Evolutionary conservation across 2,113 vertebrate genomes (phyloP).

Genomic region (Scortum barcoo): DNA sequence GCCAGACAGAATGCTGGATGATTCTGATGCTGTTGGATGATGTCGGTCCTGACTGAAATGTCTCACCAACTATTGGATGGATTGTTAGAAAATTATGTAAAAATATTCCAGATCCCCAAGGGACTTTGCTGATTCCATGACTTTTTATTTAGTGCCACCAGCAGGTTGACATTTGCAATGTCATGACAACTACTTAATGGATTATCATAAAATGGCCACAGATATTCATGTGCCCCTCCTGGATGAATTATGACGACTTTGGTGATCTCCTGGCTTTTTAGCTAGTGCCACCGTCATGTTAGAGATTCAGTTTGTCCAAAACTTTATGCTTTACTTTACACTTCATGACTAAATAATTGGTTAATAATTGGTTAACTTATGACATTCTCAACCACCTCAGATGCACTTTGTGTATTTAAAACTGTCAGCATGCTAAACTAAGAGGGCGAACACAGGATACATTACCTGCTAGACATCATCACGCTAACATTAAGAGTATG

Average conservation of each 20-base stretch:
- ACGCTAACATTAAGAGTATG: not conserved
- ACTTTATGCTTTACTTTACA: not conserved
- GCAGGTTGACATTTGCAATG: not conserved
- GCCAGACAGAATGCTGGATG: not conserved
- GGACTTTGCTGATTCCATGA: not conserved
- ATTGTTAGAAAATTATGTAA: not conserved
- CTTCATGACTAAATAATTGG: not conserved
- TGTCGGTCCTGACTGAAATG: not conserved
- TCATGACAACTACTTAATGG: not conserved
- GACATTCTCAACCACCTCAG: not conserved
- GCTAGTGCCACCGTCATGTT: not conserved
- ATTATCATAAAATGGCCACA: not conserved
- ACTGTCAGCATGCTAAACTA: not conserved
- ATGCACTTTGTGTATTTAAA: not conserved
- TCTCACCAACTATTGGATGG: not conserved
- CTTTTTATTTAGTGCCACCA: not conserved
- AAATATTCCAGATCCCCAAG: not conserved
- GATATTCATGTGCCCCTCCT: not conserved
- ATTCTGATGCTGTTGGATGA: not conserved
- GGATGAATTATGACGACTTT: not conserved
- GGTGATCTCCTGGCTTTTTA: not conserved
- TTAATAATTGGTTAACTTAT: too few relatives aligned
- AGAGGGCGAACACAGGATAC: not conserved
- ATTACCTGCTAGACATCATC: not conserved
- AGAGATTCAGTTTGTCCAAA: not conserved